Percentiles rank a stretch among this genome's conserved stretches.
Conservation (phyloP, 2,888 invertebrate species). For the Aelia acuminata region DNA sequence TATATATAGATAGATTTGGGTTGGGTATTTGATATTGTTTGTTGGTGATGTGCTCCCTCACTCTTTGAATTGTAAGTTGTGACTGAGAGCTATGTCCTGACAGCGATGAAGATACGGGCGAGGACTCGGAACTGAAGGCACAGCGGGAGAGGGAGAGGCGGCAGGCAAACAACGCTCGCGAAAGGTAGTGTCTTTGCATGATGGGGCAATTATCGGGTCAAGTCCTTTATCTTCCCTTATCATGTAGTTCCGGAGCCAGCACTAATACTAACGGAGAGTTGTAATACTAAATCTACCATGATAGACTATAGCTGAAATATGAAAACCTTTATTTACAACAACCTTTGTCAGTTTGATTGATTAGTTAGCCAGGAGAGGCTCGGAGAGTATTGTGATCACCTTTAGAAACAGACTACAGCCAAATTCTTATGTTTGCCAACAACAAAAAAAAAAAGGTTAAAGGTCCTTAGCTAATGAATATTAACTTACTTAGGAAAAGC, state of each 20-base stretch:
- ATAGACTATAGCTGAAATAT: not conserved
- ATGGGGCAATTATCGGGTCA: not conserved
- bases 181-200: constrained; percentile 78
- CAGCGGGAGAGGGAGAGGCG: constrained; percentile 94
- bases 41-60: constrained; percentile 44
- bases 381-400: too few species aligned
- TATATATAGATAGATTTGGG: not conserved
- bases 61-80: not conserved
- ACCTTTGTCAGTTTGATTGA: too few species aligned
- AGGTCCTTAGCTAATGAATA: too few species aligned
- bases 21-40: constrained; percentile 5
- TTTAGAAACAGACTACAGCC: too few species aligned
- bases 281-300: not conserved
- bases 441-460: too few species aligned
- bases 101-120: constrained; percentile 78
- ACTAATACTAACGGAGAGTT: not conserved
- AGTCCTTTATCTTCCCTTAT: not conserved
- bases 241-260: not conserved
- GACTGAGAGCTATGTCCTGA: constrained; percentile 44
- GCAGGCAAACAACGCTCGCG: constrained; percentile 97
- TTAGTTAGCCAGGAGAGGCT: too few species aligned
- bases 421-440: too few species aligned
- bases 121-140: constrained; percentile 89
- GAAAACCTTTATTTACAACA: too few species aligned
- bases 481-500: too few species aligned